A percentile compares a stretch with the other conserved stretches of the same genome.
Evolutionary conservation across 2,113 vertebrate species (phyloP).

Genomic region (Lophochroa leadbeateri): DNA sequence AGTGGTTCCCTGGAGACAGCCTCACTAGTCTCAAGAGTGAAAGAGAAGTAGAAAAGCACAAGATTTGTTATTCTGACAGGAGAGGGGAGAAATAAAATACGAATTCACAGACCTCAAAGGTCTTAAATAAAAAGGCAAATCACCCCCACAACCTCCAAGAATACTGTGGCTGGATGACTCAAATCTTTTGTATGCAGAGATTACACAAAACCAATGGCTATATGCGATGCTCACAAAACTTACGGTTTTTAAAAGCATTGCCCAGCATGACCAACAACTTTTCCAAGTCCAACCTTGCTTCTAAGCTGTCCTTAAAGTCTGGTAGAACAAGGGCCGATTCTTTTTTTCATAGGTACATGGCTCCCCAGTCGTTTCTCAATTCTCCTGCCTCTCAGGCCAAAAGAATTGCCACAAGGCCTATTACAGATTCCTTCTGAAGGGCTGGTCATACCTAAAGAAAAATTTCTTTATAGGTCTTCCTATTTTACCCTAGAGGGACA

Average conservation of each 20-base stretch:
- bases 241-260: not conserved
- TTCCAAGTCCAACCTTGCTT: not conserved
- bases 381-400: not conserved
- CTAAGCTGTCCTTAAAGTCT: not conserved
- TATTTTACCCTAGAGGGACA: not conserved
- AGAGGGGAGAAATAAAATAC: not conserved
- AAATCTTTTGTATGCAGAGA: not conserved
- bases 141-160: accelerated
- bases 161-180: not conserved
- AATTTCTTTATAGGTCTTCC: not conserved
- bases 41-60: not conserved
- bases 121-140: not conserved
- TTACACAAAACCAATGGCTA: not conserved
- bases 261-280: not conserved
- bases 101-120: not conserved
- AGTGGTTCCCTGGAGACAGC: not conserved
- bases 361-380: not conserved
- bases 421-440: not conserved
- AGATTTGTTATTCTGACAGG: not conserved
- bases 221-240: not conserved
- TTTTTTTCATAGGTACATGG: accelerated
- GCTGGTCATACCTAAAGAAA: not conserved
- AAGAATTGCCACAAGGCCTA: not conserved
- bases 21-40: not conserved
- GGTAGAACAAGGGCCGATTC: not conserved